Base-by-base conservation (phyloP, 2,113 vertebrate genomes). In the Lamprotornis superbus region DNA sequence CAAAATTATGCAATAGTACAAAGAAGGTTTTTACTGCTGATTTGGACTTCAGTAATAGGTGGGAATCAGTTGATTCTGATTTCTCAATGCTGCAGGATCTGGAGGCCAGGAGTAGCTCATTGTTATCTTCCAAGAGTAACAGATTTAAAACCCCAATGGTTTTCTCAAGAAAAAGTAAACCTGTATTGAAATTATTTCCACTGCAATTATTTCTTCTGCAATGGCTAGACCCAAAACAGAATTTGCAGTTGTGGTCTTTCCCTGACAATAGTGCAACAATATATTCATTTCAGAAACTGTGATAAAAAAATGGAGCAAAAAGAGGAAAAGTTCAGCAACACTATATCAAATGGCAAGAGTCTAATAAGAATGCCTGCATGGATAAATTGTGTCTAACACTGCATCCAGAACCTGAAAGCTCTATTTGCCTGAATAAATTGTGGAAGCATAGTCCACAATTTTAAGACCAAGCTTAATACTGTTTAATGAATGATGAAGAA, bases 401-500 rank as follows among this genome's bases (percentile, higher is more conserved):
- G 30, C 39, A 84, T 61, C 47, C 18, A 60, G 61, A 92, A 39
- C 6, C 42, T 77, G 31, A 93, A 93, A 64, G 40, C 6, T 53
- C 68, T 81, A 6, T 83, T 95, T 90, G 15, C 14, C 52, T 93
- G 71, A 83, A 61, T 57, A 78, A 75, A 83, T 53, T 57, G 19
- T 25, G 35, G 13, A 79, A 87, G 42, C 44, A 39, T 60, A 78
- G 33, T 78, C 63, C 44, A 75, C 17, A 40, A 39, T 91, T 95
- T 94, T 84, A 91, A 95, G 80, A 71, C 7, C 3, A 4, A 93
- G 2, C 65, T 84, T 97, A 94, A 92, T 60, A 57, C 11, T 91
- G 5, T 78, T 95, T 85, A 76, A 77, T 59, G 47, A 94, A 91
- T 31, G 25, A 89, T 46, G 55, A 92, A 95, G 90, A 71, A 79